Base-by-base conservation (phyloP, 2,797 vertebrate species). In the Coracias cyanogaster region DNA sequence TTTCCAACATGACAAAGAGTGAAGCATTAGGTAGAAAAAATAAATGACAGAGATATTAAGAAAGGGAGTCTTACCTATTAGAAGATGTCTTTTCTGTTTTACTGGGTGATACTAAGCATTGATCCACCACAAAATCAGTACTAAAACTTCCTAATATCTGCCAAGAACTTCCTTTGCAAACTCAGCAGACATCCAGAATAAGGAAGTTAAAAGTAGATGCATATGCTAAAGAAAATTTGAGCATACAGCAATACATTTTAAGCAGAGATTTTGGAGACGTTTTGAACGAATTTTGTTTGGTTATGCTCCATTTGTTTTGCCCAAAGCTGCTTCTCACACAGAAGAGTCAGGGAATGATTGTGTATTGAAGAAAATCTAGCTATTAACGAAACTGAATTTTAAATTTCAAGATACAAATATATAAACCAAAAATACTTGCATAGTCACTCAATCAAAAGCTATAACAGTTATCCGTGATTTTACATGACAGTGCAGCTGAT, bases 281-380 rank as follows among this genome's bases (percentile, higher is more conserved):
- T 79, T 87, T n/a, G 10, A 80, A 51, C 12, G 74, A 71, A 71
- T 78, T 62, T 51, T 1, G 0, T 80, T 77, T 81, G 54, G 19
- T 48, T 71, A 33, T 82, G 55, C 62, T 81, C 54, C 69, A 20
- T 86, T 94, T 86, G 57, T 94, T 89, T 94, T 79, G 21, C n/a
- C 18, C 46, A 80, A 85, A 87, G 41, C 26, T 76, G 35, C 74
- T 82, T 89, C 74, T 89, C 39, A 69, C 52, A 43, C 3, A 37
- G 25, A 64, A 86, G 18, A 86, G 18, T 78, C n/a, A 29, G 28
- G 26, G 35, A 91, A 74, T 82, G 26, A 69, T 25, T 69, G 12
- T 26, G 4, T 39, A 52, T 48, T 74, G 69, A 14, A 74, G 33
- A 69, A 89, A 69, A 69, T 28, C 9, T 60, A 69, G 20, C 26